These are phyloP conservation scores for Varanus salvator DNA, from an alignment of 2,113 vertebrate species.

Conservation along the genomic window DNA sequence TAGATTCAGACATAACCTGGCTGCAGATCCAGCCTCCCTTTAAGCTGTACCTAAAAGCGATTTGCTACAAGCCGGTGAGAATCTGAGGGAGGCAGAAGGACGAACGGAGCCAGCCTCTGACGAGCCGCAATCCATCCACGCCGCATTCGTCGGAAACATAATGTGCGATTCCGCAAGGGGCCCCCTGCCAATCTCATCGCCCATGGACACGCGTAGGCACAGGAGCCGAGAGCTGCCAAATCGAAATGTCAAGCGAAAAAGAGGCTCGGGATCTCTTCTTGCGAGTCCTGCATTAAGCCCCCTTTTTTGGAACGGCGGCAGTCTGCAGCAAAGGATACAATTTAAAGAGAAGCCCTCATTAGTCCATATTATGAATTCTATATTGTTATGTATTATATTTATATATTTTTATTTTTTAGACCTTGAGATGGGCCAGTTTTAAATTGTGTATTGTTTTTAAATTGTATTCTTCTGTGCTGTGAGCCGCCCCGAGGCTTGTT, in stretches of 20 bases:
- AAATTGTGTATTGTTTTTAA: too few species aligned
- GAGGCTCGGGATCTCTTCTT: conserved; percentile 4
- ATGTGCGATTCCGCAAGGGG: not conserved
- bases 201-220: conserved; percentile 1
- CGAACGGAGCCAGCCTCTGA: not conserved
- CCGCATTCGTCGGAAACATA: not conserved
- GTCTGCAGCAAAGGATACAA: not conserved
- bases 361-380: too few species aligned
- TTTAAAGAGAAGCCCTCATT: not conserved
- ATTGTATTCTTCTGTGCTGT: too few species aligned
- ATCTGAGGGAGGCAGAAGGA: not conserved
- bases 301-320: not conserved
- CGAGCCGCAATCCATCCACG: not conserved
- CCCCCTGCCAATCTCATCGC: not conserved
- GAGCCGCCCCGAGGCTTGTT: too few species aligned
- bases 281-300: not conserved
- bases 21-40: not conserved
- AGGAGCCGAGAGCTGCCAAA: not conserved
- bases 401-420: too few species aligned
- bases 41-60: not conserved
- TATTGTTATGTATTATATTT: too few species aligned
- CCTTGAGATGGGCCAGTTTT: too few species aligned
- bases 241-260: conserved; percentile 6
- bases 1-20: not conserved
- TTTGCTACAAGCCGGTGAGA: not conserved